phyloP scores from a whole-genome alignment of 30 jellyfish, hydroid and myxozoan genomes.

The Hydractinia echinata region DNA sequence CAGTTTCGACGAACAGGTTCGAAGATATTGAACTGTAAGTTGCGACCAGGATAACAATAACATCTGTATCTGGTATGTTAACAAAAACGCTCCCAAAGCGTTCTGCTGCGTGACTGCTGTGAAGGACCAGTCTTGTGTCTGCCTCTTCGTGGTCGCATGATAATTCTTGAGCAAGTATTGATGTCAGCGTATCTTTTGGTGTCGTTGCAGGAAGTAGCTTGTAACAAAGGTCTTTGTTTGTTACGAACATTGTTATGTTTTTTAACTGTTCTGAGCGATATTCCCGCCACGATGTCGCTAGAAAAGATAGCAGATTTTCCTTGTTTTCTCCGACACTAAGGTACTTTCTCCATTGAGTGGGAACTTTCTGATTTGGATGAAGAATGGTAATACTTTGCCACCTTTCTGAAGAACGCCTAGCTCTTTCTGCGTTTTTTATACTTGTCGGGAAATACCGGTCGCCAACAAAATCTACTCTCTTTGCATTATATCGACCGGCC shows the following conservation, averaged over 20 bases:
- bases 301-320: neutral
- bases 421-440: constrained; percentile 31
- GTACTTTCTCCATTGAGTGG: constrained; percentile 36
- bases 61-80: neutral
- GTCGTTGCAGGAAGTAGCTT: neutral
- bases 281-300: constrained; percentile 19
- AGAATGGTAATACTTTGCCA: constrained; percentile 1
- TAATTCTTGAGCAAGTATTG: neutral
- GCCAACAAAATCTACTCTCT: constrained; percentile 17
- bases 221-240: constrained; percentile 7
- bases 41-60: neutral
- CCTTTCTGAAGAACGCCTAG: constrained; percentile 12
- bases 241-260: neutral
- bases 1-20: constrained; percentile 12
- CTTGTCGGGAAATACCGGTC: constrained; percentile 19
- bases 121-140: neutral
- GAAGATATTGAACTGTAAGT: neutral
- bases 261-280: constrained; percentile 2
- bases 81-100: neutral
- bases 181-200: neutral
- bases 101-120: constrained; percentile 18
- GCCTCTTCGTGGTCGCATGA: constrained; percentile 15
- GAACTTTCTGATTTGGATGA: constrained; percentile 10
- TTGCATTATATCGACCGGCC: neutral
- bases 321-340: constrained; percentile 28